Evolutionary conservation across 2,888 invertebrate species (phyloP).

Genomic region (Gerris lacustris): DNA sequence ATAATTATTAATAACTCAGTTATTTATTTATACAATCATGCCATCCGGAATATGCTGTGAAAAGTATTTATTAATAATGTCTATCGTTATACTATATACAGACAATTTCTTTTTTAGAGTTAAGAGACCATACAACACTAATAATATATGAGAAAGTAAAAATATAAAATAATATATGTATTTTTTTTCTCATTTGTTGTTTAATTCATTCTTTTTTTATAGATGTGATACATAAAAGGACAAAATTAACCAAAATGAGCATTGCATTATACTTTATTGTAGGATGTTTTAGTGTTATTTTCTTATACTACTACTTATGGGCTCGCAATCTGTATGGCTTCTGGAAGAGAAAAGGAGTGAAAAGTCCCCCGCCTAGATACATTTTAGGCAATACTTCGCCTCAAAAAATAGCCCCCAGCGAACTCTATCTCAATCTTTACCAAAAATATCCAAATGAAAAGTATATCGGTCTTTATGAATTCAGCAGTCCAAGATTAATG

Average conservation of each 20-base stretch:
- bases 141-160: too few species aligned
- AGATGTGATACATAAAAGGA: too few species aligned
- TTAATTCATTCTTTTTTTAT: too few species aligned
- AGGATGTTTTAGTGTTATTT: neutral
- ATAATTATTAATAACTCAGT: too few species aligned
- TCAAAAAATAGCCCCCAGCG: neutral
- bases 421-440: neutral
- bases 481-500: neutral
- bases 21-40: too few species aligned
- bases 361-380: neutral
- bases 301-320: slow-evolving; percentile 6
- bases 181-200: too few species aligned
- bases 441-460: neutral
- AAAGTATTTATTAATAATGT: too few species aligned
- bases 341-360: slow-evolving; percentile 4
- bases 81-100: too few species aligned
- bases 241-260: neutral
- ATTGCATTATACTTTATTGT: neutral
- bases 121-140: too few species aligned
- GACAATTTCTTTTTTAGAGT: too few species aligned
- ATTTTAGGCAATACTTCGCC: neutral
- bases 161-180: too few species aligned
- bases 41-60: too few species aligned
- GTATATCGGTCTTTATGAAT: neutral
- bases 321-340: neutral